Conservation (phyloP, 2,797 vertebrate genomes). For the Bradypodion ventrale region DNA sequence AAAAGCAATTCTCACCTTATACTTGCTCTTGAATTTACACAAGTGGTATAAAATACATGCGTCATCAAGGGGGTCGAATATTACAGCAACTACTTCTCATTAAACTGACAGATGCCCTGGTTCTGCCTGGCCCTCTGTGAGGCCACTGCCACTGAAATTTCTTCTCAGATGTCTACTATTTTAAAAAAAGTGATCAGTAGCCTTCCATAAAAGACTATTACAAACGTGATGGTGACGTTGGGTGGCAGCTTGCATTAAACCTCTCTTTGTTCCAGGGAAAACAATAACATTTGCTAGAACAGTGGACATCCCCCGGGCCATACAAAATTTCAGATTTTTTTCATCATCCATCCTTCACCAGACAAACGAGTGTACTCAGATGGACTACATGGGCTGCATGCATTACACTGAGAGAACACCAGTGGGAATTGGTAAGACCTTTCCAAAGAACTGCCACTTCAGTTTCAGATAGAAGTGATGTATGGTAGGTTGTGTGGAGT, state of each 20-base stretch:
- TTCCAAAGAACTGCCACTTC: neutral
- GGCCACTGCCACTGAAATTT: neutral
- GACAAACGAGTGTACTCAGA: slow-evolving; percentile 85
- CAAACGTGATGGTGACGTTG: neutral
- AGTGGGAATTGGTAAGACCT: slow-evolving; percentile 88
- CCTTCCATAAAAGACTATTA: neutral
- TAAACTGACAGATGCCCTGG: neutral
- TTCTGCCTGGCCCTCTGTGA: neutral
- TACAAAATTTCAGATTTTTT: slow-evolving; percentile 92
- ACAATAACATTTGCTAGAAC: slow-evolving; percentile 84
- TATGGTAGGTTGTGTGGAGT: neutral
- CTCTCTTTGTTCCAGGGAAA: slow-evolving; percentile 83
- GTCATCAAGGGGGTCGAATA: neutral
- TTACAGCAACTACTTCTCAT: neutral
- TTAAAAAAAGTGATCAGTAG: neutral
- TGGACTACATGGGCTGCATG: slow-evolving; percentile 86
- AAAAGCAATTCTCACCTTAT: neutral
- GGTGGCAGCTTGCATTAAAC: neutral
- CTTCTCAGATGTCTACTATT: too few species aligned
- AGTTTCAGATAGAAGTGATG: neutral
- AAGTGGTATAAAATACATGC: neutral
- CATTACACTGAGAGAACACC: slow-evolving; percentile 89
- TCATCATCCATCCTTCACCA: slow-evolving; percentile 90
- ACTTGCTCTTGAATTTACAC: neutral
- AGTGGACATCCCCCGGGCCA: slow-evolving; percentile 88